A percentile compares a stretch with the other conserved stretches of the same genome.
These are phyloP conservation scores for Echeneis naucrates DNA, from an alignment of 2,797 vertebrate species.

Conservation along the genomic window DNA sequence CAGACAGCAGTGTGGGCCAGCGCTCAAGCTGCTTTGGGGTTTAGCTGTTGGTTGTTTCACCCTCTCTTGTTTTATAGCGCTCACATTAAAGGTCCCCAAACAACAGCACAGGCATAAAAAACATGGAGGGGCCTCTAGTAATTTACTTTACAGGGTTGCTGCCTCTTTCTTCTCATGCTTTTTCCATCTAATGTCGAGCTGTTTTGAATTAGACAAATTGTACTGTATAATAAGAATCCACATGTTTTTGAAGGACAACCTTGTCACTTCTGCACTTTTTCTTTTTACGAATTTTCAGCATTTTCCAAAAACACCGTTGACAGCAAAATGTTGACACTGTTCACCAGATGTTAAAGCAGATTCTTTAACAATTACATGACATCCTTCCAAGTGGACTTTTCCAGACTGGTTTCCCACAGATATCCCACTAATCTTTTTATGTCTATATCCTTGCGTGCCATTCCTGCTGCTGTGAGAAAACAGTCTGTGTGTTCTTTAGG, in stretches of 20 bases:
- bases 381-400: conserved; percentile 59
- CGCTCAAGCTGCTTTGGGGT: conserved; percentile 10
- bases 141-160: conserved; percentile 67
- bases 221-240: neutral
- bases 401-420: conserved; percentile 72
- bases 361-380: conserved; percentile 35
- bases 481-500: conserved; percentile 81
- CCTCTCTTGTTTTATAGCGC: conserved; percentile 62
- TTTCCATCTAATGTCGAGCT: conserved; percentile 59
- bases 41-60: conserved; percentile 43
- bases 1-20: conserved; percentile 28
- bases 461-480: conserved; percentile 72
- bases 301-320: conserved; percentile 13
- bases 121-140: conserved; percentile 58
- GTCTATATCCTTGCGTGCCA: conserved; percentile 51
- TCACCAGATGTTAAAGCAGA: conserved; percentile 37
- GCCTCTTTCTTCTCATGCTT: conserved; percentile 36
- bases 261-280: conserved; percentile 1
- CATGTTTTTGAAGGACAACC: conserved; percentile 13
- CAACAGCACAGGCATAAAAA: conserved; percentile 66
- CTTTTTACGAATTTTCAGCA: neutral
- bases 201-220: conserved; percentile 51
- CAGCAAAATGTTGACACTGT: conserved; percentile 29
- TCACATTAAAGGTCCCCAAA: conserved; percentile 69
- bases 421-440: conserved; percentile 60